phyloP scores from a whole-genome alignment of 2,113 vertebrate species.

The Falcunculus frontatus region DNA sequence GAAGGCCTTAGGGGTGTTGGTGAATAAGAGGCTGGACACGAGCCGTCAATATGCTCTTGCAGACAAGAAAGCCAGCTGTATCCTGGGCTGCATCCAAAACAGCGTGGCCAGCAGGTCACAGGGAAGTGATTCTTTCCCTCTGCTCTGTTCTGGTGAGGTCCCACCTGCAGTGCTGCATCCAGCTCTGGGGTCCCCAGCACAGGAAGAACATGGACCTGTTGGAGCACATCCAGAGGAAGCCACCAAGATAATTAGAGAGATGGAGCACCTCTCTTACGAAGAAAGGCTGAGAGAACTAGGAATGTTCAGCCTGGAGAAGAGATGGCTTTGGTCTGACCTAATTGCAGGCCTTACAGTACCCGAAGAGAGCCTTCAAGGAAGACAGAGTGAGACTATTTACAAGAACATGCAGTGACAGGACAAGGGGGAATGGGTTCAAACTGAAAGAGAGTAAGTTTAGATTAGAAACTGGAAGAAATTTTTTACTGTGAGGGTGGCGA shows the following conservation, averaged over 20 bases:
- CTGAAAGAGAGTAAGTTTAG: not conserved
- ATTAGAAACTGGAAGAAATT: not conserved
- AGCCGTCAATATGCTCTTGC: not conserved
- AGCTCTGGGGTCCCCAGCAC: not conserved
- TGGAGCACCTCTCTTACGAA: not conserved
- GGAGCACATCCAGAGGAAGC: not conserved
- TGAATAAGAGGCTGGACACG: not conserved
- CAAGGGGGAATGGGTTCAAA: not conserved
- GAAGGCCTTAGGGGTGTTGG: not conserved
- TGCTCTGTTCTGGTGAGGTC: not conserved
- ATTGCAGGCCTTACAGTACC: not conserved
- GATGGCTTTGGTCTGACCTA: not conserved
- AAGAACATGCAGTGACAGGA: too few species aligned
- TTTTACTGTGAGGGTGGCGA: not conserved
- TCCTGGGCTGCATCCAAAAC: not conserved
- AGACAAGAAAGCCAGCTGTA: not conserved
- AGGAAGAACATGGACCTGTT: not conserved
- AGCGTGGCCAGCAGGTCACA: fast-evolving
- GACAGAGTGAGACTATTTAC: not conserved
- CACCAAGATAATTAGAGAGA: not conserved
- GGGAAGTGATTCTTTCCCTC: not conserved
- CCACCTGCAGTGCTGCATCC: not conserved
- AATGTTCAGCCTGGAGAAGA: not conserved
- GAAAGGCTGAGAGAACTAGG: not conserved
- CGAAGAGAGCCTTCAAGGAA: not conserved